phyloP scores from a whole-genome alignment of 64 coral and sea anemone species.

The Hydrozoanthus tunicans region DNA sequence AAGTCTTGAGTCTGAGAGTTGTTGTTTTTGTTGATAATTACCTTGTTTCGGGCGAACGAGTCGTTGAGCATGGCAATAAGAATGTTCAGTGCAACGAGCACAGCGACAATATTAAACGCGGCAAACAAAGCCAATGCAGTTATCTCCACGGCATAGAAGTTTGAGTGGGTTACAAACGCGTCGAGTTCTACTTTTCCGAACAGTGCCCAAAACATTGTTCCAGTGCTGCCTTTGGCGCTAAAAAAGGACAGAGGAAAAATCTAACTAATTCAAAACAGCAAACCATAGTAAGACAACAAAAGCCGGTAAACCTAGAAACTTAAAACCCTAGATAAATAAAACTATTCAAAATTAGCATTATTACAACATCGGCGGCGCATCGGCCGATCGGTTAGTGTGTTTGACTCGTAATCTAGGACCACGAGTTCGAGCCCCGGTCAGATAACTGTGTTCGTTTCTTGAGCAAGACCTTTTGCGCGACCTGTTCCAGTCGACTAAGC shows the following conservation, averaged over 20 bases:
- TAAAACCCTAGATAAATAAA: background rate
- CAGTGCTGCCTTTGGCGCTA: background rate
- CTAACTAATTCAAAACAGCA: background rate
- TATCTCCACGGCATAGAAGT: background rate
- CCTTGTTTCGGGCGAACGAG: no score
- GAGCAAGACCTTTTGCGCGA: background rate
- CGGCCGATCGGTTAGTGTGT: no score
- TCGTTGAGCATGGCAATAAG: background rate
- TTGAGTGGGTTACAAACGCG: background rate
- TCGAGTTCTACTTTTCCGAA: slow-evolving; percentile 1
- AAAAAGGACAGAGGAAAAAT: background rate
- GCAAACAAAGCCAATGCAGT: background rate
- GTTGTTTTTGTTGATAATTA: no score
- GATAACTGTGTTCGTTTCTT: background rate
- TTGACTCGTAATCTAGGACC: no score
- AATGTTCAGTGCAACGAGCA: background rate
- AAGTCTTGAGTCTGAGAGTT: no score
- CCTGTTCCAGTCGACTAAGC: no score
- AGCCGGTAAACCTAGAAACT: background rate
- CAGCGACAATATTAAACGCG: background rate
- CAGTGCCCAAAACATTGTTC: background rate
- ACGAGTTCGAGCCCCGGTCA: no score
- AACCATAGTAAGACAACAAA: no score
- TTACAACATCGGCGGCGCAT: no score
- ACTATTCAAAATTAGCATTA: background rate